A percentile compares a stretch with the other conserved stretches of the same genome.
Evolutionary conservation across 2,888 invertebrate genomes (phyloP).

Genomic region (Drosophila algonquin): DNA sequence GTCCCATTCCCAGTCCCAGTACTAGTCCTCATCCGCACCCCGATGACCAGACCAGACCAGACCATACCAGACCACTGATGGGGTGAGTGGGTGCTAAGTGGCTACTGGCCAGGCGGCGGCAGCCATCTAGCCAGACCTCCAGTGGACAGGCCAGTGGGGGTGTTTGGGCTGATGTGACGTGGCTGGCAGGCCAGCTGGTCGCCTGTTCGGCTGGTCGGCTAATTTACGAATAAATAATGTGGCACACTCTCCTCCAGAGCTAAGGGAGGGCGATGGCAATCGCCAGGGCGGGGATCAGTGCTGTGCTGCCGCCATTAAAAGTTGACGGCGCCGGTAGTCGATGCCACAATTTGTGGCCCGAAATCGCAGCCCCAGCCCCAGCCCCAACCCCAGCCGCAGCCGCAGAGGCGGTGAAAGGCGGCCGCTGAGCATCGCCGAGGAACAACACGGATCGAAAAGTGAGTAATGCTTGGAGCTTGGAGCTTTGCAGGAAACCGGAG

Average conservation of each 20-base stretch:
- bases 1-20: too few relatives aligned
- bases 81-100: constrained; percentile 62
- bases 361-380: constrained; percentile 29
- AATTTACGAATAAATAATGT: constrained; percentile 73
- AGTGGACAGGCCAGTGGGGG: constrained; percentile 8
- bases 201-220: constrained; percentile 40
- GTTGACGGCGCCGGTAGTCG: constrained; percentile 50
- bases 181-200: constrained; percentile 42
- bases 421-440: constrained; percentile 58
- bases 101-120: constrained; percentile 52
- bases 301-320: constrained; percentile 58
- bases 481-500: constrained; percentile 67
- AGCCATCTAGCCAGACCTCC: background rate
- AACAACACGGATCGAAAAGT: constrained; percentile 47
- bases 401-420: constrained; percentile 61
- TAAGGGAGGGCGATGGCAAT: constrained; percentile 23
- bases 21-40: background rate
- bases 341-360: constrained; percentile 37
- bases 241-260: constrained; percentile 18
- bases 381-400: too few relatives aligned
- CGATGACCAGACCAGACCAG: background rate
- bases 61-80: constrained; percentile 11
- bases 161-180: constrained; percentile 40
- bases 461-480: constrained; percentile 42
- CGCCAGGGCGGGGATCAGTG: constrained; percentile 6